Percentiles rank a stretch among this genome's conserved stretches.
Conservation (phyloP, 2,888 invertebrate genomes). For the Dicyrtomina minuta region DNA sequence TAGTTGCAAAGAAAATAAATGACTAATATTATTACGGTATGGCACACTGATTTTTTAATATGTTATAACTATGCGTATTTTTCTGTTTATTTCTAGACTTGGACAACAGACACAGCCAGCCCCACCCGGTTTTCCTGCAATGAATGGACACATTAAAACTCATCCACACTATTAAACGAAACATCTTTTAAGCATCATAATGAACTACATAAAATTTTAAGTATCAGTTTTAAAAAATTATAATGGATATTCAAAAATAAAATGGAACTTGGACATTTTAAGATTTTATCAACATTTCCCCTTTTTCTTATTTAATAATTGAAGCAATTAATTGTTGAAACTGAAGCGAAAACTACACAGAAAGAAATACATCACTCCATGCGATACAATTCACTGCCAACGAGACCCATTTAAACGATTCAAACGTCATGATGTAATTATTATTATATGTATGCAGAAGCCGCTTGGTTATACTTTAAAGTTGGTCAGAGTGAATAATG, state of each 20-base stretch:
- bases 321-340: not conserved
- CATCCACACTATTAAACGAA: slow-evolving; percentile 32
- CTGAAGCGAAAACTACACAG: too few species aligned
- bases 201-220: slow-evolving; percentile 12
- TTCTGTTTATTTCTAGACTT: slow-evolving; percentile 11
- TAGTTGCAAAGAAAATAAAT: not conserved
- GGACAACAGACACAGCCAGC: slow-evolving; percentile 28
- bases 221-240: slow-evolving; percentile 18
- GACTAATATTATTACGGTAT: not conserved
- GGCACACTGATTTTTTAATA: too few species aligned
- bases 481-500: too few species aligned
- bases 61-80: too few species aligned
- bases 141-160: slow-evolving; percentile 31
- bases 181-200: slow-evolving; percentile 8
- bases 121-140: slow-evolving; percentile 30
- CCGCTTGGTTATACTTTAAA: too few species aligned
- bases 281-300: too few species aligned
- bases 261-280: slow-evolving; percentile 5
- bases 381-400: too few species aligned
- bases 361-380: too few species aligned
- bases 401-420: too few species aligned
- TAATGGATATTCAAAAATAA: slow-evolving; percentile 1
- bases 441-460: too few species aligned
- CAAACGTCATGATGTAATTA: too few species aligned
- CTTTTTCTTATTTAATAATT: not conserved